A percentile compares a stretch with the other conserved stretches of the same genome.
Conservation (phyloP, 64 coral and sea anemone species). For the Montipora efflorescens region DNA sequence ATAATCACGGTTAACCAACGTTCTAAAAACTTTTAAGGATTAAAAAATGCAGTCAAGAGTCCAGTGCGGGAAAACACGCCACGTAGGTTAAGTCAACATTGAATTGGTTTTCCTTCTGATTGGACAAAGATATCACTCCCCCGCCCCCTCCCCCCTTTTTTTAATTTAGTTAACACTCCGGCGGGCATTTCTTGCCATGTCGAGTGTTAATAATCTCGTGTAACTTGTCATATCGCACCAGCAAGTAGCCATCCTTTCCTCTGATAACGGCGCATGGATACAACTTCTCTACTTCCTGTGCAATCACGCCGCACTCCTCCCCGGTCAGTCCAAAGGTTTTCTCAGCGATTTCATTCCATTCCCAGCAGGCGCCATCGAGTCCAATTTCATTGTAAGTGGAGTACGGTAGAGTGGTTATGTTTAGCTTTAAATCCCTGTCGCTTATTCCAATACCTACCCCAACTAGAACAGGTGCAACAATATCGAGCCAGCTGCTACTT, state of each 20-base stretch:
- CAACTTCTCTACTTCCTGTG: constrained; percentile 71
- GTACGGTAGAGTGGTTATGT: constrained; percentile 19
- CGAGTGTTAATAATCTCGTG: neutral
- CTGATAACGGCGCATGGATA: constrained; percentile 59
- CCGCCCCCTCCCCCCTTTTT: too few species aligned
- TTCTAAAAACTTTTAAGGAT: neutral
- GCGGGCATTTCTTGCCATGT: neutral
- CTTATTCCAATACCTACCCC: constrained; percentile 23
- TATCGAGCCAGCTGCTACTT: neutral
- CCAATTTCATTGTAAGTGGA: constrained; percentile 65
- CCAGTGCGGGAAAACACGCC: neutral
- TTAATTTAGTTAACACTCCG: too few species aligned
- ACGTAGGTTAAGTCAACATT: too few species aligned
- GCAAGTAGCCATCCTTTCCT: constrained; percentile 55
- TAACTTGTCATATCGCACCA: constrained; percentile 42
- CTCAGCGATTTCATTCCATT: constrained; percentile 74
- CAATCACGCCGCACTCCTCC: constrained; percentile 57
- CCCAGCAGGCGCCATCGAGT: constrained; percentile 65
- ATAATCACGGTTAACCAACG: neutral
- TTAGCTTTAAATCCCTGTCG: constrained; percentile 58
- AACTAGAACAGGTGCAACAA: neutral
- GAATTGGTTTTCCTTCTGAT: too few species aligned
- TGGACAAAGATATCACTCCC: too few species aligned
- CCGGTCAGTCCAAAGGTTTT: constrained; percentile 57
- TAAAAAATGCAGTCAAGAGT: neutral